Conservation (phyloP, 2,797 vertebrate species). For the Dipus sagitta region DNA sequence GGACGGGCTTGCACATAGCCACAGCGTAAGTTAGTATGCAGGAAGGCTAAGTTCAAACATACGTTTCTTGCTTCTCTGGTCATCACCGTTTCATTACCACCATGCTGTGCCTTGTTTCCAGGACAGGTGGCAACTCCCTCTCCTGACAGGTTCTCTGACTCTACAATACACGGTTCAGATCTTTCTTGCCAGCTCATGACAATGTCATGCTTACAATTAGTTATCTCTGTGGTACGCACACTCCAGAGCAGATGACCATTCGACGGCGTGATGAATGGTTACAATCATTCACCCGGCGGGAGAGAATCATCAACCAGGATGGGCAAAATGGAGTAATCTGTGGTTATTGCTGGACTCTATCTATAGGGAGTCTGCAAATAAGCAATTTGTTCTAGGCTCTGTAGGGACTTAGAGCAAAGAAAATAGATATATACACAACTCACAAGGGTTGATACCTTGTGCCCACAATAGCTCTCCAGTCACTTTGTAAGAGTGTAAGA, state of each 20-base stretch:
- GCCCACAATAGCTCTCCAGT: background rate
- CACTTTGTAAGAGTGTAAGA: background rate
- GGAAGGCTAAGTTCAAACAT: background rate
- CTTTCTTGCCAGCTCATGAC: background rate
- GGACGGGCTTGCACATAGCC: background rate
- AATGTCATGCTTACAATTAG: background rate
- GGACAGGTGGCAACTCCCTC: background rate
- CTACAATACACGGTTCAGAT: background rate
- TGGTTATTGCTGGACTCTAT: background rate
- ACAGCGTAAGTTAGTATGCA: background rate
- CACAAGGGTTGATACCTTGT: background rate
- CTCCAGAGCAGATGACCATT: conserved; percentile 30
- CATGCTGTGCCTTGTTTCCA: background rate
- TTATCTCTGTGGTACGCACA: background rate
- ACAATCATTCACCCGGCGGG: conserved; percentile 45
- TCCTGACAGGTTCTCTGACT: background rate
- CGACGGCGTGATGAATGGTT: conserved; percentile 55
- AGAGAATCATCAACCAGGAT: conserved; percentile 40
- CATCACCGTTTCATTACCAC: background rate
- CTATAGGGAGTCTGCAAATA: background rate
- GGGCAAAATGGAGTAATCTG: background rate
- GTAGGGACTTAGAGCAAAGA: background rate
- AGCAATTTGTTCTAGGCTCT: background rate
- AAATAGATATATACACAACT: background rate
- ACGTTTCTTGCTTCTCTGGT: background rate